Evolutionary conservation across 1,140 invertebrate genomes (phyloP), one percentile per base, ranked within the genome.

Genomic region (Trachymyrmex cornetzi): DNA sequence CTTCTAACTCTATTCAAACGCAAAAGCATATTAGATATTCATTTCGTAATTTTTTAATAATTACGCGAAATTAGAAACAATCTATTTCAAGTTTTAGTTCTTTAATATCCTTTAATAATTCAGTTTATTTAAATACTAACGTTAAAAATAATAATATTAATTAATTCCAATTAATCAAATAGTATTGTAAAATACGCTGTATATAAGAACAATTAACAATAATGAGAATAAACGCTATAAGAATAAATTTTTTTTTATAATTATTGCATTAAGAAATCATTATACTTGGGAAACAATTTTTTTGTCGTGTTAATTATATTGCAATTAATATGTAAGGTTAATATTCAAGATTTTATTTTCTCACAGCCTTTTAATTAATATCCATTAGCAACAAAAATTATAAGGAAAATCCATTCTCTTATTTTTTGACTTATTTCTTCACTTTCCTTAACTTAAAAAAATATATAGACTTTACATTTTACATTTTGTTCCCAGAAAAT

Each of bases 311-410:
- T 66, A 80, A 67, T 80, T 80, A 67, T 38, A 44, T 44, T 44
- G 38, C 38, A 44, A 44, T 44, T 44, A 44, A 44, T 44, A 14
- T 59, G 19, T 59, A 77, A 44, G 38, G 38, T 34, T 24, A 19
- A 53, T 53, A 69, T 80, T n/a, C 69, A 80, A 38, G 27, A 80
- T 80, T 44, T 66, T 48, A 27, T 4, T 50, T 69, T 80, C 44
- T 50, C 61, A 67, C 19, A 66, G 59, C 12, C 2, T 80, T 80
- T 38, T 27, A 53, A 67, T 80, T 50, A 80, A 53, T 67, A 63
- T 44, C 16, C 9, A 38, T 77, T 53, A 44, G 22, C 53, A 27
- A 77, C 24, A 2, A 44, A 63, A 77, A 77, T 63, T 44, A 3
- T 61, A 63, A 63, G 57, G 24, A 63, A 77, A 77, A 48, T n/a